Conservation (phyloP, 2,797 vertebrate genomes). For the Tokudaia muenninki region DNA sequence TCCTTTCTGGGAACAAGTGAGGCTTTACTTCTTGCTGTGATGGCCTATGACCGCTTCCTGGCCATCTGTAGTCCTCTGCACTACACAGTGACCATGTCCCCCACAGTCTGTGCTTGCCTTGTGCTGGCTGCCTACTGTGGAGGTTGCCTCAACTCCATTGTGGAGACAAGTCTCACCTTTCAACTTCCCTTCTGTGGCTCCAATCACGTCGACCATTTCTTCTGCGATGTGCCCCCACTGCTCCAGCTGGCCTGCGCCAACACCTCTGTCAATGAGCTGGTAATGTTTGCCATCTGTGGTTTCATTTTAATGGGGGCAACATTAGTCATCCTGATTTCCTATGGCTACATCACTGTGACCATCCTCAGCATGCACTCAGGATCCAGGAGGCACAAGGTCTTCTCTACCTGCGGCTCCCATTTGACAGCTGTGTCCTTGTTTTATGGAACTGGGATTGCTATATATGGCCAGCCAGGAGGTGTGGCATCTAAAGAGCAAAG, state of each 20-base stretch:
- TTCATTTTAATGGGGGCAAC: constrained; percentile 38
- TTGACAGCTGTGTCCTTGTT: constrained; percentile 49
- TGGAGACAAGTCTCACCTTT: constrained; percentile 62
- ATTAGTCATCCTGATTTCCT: constrained; percentile 65
- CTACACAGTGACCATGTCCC: constrained; percentile 40
- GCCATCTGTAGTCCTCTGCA: constrained; percentile 66
- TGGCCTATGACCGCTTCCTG: constrained; percentile 71
- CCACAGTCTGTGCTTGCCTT: neutral
- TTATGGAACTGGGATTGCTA: constrained; percentile 47
- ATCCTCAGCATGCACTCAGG: constrained; percentile 64
- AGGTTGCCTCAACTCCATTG: constrained; percentile 35
- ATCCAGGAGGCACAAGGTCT: constrained; percentile 48
- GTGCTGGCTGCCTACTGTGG: constrained; percentile 42
- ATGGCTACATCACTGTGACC: constrained; percentile 70
- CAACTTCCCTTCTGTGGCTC: constrained; percentile 54
- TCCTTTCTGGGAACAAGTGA: constrained; percentile 2
- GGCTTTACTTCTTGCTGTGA: neutral
- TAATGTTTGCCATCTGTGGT: constrained; percentile 55
- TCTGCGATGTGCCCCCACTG: constrained; percentile 42
- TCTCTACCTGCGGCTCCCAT: constrained; percentile 75
- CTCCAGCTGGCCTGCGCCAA: constrained; percentile 56
- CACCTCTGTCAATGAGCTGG: constrained; percentile 17
- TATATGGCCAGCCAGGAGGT: constrained; percentile 56
- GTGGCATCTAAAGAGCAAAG: constrained; percentile 55
- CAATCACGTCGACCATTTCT: constrained; percentile 53